Evolutionary conservation across 1,140 invertebrate genomes (phyloP), one percentile per base, ranked within the genome.

Genomic region (Apis florea): DNA sequence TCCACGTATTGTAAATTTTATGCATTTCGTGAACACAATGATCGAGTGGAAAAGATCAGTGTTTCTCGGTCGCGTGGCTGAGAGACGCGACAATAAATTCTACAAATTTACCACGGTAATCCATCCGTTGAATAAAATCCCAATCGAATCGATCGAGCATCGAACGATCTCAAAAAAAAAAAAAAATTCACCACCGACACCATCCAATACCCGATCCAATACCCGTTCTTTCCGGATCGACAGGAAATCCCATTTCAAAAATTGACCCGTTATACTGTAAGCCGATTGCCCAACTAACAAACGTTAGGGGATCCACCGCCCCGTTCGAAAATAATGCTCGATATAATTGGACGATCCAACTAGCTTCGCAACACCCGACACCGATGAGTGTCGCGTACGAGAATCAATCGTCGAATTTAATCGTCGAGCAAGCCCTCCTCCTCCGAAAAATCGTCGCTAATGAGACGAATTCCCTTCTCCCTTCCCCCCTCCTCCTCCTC

Each of bases 381-480:
- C n/a, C 31, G 31, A 40, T 40, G 31, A 13, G 2, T 71, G n/a
- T n/a, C n/a, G n/a, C 81, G 83, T 66, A 76, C 82, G 73, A 88
- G n/a, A 87, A 86, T 88, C 81, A 76, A 56, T 40, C 61, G 72
- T 77, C 31, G 88, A 90, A 90, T 89, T n/a, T 86, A 89, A 89
- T 89, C 79, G 70, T 89, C 79, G 70, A 64, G 58, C 64, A 21
- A 40, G n/a, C 51, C 85, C 26, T 87, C 85, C 83, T 78, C 74
- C 68, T 53, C 73, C 73, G 87, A 89, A 86, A 88, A 89, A 87
- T 84, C 86, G 79, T 40, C 83, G 83, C 85, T 90, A 91, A 91
- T 89, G 90, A 40, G 31, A 40, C 31, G 31, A n/a, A n/a, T n/a
- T n/a, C n/a, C n/a, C n/a, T n/a, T n/a, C n/a, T n/a, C n/a, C n/a